Evolutionary conservation across 2,113 vertebrate genomes (phyloP), one percentile per base, ranked within the genome.

Genomic region (Paralichthys olivaceus): DNA sequence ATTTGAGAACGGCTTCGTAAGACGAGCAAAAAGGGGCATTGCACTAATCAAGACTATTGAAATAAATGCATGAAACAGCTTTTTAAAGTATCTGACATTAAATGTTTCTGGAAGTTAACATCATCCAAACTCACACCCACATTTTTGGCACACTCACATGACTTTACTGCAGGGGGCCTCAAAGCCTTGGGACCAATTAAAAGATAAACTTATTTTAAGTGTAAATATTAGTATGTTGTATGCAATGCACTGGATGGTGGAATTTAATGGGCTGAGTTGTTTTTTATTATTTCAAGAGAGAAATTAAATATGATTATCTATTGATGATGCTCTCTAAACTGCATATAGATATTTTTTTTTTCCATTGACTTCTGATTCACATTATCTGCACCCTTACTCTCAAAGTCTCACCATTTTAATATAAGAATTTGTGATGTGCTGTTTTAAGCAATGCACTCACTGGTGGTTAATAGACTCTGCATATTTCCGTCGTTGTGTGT

Each of bases 371-470:
- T 40, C 37, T 13, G 9, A 11, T 40, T 40, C 37, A 11, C 37
- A 40, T 40, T 40, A 40, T n/a, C n/a, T n/a, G n/a, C n/a, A n/a
- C 32, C n/a, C 69, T 76, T 85, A 43, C 56, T 71, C 53, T 47
- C 14, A 15, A 43, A 43, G 43, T 19, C 43, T 47, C 43, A 17
- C 43, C 43, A 14, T 43, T 43, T 14, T 43, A 14, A 43, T 43
- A 43, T 11, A 43, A 49, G 47, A 49, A 17, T 49, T 17, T 53
- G n/a, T 53, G 49, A 53, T 77, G 79, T 77, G 47, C 69, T 83
- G 56, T 85, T 89, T 54, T 61, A 14, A 59, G 13, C 32, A 62
- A 54, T 9, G 7, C 37, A 26, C 61, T 76, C 13, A n/a, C 51
- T 28, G 2, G 0, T 25, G 23, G 5, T 45, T 32, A 60, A 56